Percentiles rank a stretch among this genome's conserved stretches.
Conservation (phyloP, 92 coral and sea anemone species). For the Phenganax marumi region DNA sequence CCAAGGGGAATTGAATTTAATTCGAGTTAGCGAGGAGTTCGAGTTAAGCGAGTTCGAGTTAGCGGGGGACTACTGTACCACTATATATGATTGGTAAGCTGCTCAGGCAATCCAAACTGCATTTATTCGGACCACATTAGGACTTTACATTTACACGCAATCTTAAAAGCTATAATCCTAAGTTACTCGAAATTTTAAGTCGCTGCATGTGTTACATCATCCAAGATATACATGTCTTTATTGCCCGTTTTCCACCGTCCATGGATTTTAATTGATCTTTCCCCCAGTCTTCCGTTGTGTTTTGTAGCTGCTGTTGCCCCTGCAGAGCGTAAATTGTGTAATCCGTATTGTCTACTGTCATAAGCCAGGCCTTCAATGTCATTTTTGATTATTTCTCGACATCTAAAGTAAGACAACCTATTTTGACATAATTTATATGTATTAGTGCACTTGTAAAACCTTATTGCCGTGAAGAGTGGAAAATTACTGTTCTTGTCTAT, state of each 20-base stretch:
- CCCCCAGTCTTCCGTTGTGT: slow-evolving; percentile 17
- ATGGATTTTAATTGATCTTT: slow-evolving; percentile 44
- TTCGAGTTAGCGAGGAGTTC: too few relatives aligned
- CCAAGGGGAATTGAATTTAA: too few relatives aligned
- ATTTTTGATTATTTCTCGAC: too few relatives aligned
- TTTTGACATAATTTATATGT: not conserved
- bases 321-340: too few relatives aligned
- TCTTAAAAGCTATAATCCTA: not conserved
- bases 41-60: too few relatives aligned
- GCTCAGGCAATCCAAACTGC: too few relatives aligned
- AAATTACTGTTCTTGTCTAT: slow-evolving; percentile 1
- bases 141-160: too few relatives aligned
- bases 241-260: slow-evolving; percentile 33
- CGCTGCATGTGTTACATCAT: not conserved
- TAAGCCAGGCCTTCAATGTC: not conserved
- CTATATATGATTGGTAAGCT: too few relatives aligned
- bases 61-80: too few relatives aligned
- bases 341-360: not conserved
- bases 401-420: slow-evolving; percentile 6
- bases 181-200: not conserved
- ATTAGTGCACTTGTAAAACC: not conserved
- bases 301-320: slow-evolving; percentile 49
- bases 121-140: too few relatives aligned
- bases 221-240: slow-evolving; percentile 4
- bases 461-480: slow-evolving; percentile 28